These are phyloP conservation scores for Lophius piscatorius DNA, from an alignment of 2,113 vertebrate species.

Conservation along the genomic window DNA sequence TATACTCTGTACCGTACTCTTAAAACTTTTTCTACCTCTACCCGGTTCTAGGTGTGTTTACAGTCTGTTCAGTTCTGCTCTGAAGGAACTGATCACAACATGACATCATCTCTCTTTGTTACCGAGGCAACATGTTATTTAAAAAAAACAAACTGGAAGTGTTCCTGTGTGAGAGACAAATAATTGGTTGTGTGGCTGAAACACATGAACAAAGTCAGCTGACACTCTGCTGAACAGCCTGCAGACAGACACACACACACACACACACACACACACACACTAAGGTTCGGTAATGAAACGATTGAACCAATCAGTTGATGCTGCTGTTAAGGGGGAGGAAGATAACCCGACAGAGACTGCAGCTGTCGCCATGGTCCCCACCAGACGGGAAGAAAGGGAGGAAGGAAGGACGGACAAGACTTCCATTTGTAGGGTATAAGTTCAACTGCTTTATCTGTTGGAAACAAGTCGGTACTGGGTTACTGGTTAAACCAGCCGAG, in stretches of 20 bases:
- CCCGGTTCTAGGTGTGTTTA: too few relatives aligned
- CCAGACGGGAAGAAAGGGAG: conserved; percentile 50
- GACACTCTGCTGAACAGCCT: conserved; percentile 40
- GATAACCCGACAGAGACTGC: background rate
- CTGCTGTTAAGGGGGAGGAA: too few relatives aligned
- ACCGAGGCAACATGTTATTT: background rate
- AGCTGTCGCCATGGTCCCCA: conserved; percentile 1
- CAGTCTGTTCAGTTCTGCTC: too few relatives aligned
- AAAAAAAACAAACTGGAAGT: background rate
- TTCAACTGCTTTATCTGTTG: background rate
- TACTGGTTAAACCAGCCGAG: too few relatives aligned
- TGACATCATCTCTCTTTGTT: background rate
- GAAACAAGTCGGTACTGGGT: too few relatives aligned
- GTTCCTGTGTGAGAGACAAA: conserved; percentile 5
- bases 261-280: conserved; percentile 5
- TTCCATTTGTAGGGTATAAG: too few relatives aligned
- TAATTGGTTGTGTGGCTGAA: conserved; percentile 8
- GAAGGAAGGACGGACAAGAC: too few relatives aligned
- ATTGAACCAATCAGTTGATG: too few relatives aligned
- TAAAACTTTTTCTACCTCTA: too few relatives aligned
- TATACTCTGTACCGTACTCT: too few relatives aligned
- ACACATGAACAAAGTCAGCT: conserved; percentile 46
- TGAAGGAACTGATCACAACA: too few relatives aligned
- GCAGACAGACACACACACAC: background rate
- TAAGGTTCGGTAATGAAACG: too few relatives aligned